Conservation (phyloP, 2,113 vertebrate species). For the Vimba vimba region DNA sequence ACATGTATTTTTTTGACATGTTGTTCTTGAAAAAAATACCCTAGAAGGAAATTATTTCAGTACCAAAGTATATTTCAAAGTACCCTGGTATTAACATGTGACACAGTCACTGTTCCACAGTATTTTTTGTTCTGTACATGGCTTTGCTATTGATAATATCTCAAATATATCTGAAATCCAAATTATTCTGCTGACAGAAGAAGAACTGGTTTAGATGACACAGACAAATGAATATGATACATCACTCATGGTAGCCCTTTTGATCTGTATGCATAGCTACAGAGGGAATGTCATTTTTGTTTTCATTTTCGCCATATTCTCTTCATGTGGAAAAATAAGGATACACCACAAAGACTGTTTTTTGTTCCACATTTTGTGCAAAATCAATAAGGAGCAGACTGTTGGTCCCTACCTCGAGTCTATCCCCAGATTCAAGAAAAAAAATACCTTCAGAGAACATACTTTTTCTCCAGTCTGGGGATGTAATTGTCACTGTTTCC, state of each 20-base stretch:
- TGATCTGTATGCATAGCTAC: not conserved
- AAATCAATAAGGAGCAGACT: not conserved
- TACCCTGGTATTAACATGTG: not conserved
- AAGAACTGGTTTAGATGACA: not conserved
- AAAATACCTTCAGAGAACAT: slow-evolving; percentile 5
- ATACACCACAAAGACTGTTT: slow-evolving; percentile 11
- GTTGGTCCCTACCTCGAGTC: not conserved
- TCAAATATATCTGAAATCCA: not conserved
- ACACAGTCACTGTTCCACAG: not conserved
- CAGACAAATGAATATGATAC: not conserved
- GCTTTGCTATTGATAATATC: not conserved
- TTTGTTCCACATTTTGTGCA: accelerated
- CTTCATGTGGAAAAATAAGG: slow-evolving; percentile 16
- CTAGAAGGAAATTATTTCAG: not conserved
- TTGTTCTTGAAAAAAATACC: not conserved
- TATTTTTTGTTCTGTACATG: not conserved
- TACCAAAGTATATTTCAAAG: not conserved
- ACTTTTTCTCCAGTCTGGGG: not conserved
- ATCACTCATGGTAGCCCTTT: not conserved
- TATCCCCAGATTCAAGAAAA: not conserved
- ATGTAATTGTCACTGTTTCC: not conserved
- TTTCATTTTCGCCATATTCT: not conserved
- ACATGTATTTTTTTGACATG: not conserved
- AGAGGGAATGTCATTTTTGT: not conserved
- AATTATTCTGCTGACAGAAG: not conserved